Evolutionary conservation across 2,113 vertebrate genomes (phyloP), one percentile per base, ranked within the genome.

Genomic region (Apodemus speciosus): DNA sequence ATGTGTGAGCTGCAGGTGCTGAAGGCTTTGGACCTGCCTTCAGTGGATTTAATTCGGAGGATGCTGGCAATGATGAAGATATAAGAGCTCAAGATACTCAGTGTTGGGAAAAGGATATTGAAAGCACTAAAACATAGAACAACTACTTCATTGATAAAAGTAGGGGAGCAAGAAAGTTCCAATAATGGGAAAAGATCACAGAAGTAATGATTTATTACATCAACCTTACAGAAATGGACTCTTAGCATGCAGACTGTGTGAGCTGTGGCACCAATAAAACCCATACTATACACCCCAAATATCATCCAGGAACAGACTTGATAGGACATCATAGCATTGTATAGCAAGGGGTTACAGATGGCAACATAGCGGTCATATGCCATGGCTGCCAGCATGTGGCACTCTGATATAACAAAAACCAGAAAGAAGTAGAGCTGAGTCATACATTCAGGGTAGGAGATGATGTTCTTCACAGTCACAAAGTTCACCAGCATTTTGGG

Each of bases 311-410:
- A 51, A 51, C 83, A 85, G 20, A 85, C 64, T 85, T 85, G 18
- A 69, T 68, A 85, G 32, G 83, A 85, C 62, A 85, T 85, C 21
- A 66, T 15, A 68, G 46, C 64, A 68, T 51, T 85, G 3, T 85
- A 85, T 51, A 85, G 83, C 64, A 85, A n/a, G 35, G 83, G 83
- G 43, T 85, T 85, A 85, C 64, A 85, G 32, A 85, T 85, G 46
- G 83, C 83, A 49, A 85, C 43, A 16, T 85, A 85, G 6, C 83
- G 46, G 62, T 85, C 83, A 69, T 68, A 85, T 2, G 83, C 43
- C 83, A 85, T 85, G n/a, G 83, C 83, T 18, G 83, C 62, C 43
- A 85, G 51, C 62, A 85, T 85, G 43, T 85, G 83, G 69, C 83
- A 68, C 35, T 85, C 83, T 25, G 83, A n/a, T 69, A 85, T 85